Conservation (phyloP, 1,140 invertebrate species). For the Liolophura sinensis region DNA sequence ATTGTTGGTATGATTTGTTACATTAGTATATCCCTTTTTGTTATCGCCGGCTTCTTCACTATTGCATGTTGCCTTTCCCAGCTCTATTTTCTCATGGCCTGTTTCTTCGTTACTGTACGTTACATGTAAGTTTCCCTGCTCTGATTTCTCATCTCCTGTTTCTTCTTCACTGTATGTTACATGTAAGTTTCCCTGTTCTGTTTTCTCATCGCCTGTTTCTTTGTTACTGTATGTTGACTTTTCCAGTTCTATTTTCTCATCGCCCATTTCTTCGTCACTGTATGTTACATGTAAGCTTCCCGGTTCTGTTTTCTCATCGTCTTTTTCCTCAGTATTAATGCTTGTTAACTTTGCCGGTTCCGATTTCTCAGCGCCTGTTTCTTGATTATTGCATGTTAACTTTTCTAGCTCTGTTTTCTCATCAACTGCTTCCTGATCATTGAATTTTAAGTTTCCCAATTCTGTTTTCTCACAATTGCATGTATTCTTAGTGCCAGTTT, state of each 20-base stretch:
- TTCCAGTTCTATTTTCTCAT: not conserved
- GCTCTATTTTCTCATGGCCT: not conserved
- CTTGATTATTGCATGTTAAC: not conserved
- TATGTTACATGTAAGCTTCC: not conserved
- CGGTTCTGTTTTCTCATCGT: not conserved
- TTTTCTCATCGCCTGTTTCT: conserved; percentile 1
- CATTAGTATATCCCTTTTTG: too few species aligned
- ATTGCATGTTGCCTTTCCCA: too few species aligned
- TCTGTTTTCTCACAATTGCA: too few species aligned
- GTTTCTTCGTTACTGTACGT: not conserved
- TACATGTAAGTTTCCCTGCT: not conserved
- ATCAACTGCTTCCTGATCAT: too few species aligned
- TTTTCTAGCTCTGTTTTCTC: too few species aligned
- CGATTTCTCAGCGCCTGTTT: conserved; percentile 2
- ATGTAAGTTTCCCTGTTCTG: conserved; percentile 2
- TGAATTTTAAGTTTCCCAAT: too few species aligned
- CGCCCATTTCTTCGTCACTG: not conserved
- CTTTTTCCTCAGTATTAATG: not conserved
- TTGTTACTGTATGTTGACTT: not conserved
- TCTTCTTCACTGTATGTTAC: conserved; percentile 6
- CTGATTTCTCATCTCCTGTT: conserved; percentile 1
- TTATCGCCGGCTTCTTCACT: too few species aligned
- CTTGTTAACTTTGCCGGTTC: not conserved
- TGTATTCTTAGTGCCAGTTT: too few species aligned
- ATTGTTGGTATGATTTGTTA: too few species aligned